Percentiles rank a stretch among this genome's conserved stretches.
phyloP scores from a whole-genome alignment of 2,113 vertebrate genomes.

The Conger conger region DNA sequence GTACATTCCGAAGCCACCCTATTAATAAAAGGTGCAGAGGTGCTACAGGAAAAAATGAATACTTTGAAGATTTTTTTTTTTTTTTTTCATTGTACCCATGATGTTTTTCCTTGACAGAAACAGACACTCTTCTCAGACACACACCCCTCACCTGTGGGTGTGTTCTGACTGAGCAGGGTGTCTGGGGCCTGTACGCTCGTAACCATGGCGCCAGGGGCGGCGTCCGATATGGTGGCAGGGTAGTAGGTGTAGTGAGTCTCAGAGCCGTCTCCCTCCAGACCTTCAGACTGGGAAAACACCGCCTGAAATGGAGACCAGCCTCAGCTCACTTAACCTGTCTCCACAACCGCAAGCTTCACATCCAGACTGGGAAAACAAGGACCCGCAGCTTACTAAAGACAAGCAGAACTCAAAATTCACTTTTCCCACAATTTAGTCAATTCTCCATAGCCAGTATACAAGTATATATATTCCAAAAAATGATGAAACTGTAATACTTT shows the following conservation, averaged over 20 bases:
- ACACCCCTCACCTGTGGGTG: conserved; percentile 60
- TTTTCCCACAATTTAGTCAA: no score
- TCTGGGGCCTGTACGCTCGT: conserved; percentile 72
- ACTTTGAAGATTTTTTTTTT: no score
- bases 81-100: no score
- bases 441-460: no score
- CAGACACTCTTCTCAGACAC: neutral
- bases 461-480: no score
- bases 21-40: no score
- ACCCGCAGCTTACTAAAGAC: no score
- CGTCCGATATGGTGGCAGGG: conserved; percentile 71
- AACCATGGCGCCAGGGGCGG: conserved; percentile 70
- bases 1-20: no score
- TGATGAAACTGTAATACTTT: no score
- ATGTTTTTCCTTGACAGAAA: neutral
- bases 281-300: conserved; percentile 73
- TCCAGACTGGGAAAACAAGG: no score
- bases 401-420: no score
- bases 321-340: neutral
- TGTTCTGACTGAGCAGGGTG: conserved; percentile 68
- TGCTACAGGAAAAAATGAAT: neutral
- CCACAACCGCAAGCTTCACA: no score
- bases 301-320: conserved; percentile 51
- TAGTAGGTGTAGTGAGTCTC: conserved; percentile 77
- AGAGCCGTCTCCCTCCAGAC: conserved; percentile 62